Evolutionary conservation across 2,113 vertebrate species (phyloP), one percentile per base, ranked within the genome.

Genomic region (Menura novaehollandiae): DNA sequence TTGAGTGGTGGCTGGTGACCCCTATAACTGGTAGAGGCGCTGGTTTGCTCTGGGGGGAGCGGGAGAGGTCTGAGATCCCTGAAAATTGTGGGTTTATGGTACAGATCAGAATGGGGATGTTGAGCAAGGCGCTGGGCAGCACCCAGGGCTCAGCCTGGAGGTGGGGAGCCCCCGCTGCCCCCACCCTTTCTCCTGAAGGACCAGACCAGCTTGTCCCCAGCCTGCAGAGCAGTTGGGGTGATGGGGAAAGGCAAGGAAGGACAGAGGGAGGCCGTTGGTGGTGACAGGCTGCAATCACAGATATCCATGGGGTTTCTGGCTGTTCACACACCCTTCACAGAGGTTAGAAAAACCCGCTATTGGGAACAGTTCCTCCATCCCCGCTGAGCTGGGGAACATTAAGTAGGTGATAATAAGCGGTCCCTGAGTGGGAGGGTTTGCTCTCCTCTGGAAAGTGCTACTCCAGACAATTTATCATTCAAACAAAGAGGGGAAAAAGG

Each of bases 371-470:
- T 81, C 91, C 63, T 58, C 84, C n/a, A 17, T 52, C 71, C 87
- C 71, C 11, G 59, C 56, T 37, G 95, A 64, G 95, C 95, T 89
- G 33, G 35, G 96, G 91, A 97, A 86, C 97, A 97, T 88, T 81
- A 96, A 95, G 92, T 74, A 96, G 92, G 94, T 96, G 94, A 79
- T 93, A 90, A 96, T 79, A 79, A 93, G 90, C 0, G 8, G 92
- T 75, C 95, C 93, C 97, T 33, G 68, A 85, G 81, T 84, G 79
- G 80, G 66, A 89, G 82, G 90, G 62, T 62, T 37, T 85, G 92
- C 30, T 95, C 55, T 64, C 30, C 79, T 93, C 86, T 95, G 89
- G 84, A 79, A 87, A 83, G 59, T n/a, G 71, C 78, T 90, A 8
- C 72, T 67, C 76, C 22, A 53, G 88, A 66, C 88, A 41, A 93